Conservation (phyloP, 2,113 vertebrate species). For the Sturnira hondurensis region DNA sequence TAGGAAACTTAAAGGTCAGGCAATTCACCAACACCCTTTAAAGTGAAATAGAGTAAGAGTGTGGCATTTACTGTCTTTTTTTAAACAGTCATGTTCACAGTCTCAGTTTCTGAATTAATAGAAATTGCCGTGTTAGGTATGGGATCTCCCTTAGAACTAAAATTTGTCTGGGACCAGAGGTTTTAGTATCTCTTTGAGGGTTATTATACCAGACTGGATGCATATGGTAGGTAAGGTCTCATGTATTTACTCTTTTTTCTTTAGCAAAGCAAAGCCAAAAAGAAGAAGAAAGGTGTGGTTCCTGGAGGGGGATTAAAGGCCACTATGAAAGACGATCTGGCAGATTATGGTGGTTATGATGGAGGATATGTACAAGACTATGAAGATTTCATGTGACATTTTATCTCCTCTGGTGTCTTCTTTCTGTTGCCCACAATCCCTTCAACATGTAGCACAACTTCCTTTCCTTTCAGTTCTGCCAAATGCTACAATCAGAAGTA, state of each 20-base stretch:
- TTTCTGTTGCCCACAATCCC: slow-evolving; percentile 83
- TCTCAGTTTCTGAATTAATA: not conserved
- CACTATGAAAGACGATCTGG: slow-evolving; percentile 93
- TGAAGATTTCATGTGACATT: slow-evolving; percentile 98
- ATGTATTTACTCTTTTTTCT: slow-evolving; percentile 42
- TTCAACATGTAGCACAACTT: slow-evolving; percentile 91
- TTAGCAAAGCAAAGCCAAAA: slow-evolving; percentile 97
- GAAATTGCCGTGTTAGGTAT: not conserved
- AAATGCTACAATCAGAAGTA: slow-evolving; percentile 93
- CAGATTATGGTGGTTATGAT: slow-evolving; percentile 91
- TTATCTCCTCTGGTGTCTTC: slow-evolving; percentile 75
- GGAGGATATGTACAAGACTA: slow-evolving; percentile 94
- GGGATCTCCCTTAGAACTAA: not conserved
- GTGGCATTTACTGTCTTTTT: not conserved
- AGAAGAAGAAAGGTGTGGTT: slow-evolving; percentile 95
- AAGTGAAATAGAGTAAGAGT: not conserved
- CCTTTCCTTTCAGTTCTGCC: slow-evolving; percentile 90
- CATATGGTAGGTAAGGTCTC: not conserved
- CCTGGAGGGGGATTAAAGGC: slow-evolving; percentile 95
- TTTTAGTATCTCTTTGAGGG: not conserved
- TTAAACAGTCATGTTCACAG: not conserved
- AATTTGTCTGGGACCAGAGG: not conserved
- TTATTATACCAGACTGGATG: not conserved
- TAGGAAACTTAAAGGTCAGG: not conserved
- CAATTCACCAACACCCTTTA: not conserved